phyloP scores from a whole-genome alignment of 92 coral and sea anemone genomes.

The Anthopleura xanthogrammica region DNA sequence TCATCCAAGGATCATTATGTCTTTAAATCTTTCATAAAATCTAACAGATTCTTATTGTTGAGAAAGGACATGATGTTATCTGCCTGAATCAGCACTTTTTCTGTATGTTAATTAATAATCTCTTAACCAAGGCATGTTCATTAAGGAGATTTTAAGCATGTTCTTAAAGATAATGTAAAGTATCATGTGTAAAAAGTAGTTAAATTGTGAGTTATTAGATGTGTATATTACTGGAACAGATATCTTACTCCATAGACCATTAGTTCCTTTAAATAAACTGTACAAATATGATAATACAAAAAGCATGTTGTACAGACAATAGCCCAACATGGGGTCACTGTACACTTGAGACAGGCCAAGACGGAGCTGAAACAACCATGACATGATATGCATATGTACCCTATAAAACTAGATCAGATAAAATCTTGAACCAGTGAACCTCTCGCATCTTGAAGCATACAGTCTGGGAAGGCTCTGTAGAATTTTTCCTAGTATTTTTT shows the following conservation, averaged over 20 bases:
- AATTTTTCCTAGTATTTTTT: neutral
- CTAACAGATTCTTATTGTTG: neutral
- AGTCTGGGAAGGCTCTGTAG: neutral
- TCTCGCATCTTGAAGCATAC: neutral
- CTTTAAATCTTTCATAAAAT: neutral
- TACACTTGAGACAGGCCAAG: neutral
- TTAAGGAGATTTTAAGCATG: neutral
- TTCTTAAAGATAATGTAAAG: neutral
- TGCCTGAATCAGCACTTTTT: neutral
- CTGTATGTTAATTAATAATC: too few species aligned
- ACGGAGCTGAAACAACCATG: neutral
- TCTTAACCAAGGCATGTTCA: neutral
- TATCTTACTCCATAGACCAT: too few species aligned
- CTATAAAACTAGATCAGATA: neutral
- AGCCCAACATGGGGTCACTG: neutral
- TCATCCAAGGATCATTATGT: neutral
- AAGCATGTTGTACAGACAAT: neutral
- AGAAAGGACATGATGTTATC: neutral
- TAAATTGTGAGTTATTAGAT: too few species aligned
- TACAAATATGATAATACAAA: neutral
- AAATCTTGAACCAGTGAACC: neutral
- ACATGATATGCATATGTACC: neutral
- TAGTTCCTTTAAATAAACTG: too few species aligned
- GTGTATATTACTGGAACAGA: too few species aligned
- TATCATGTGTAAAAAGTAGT: too few species aligned